phyloP scores from a whole-genome alignment of 2,888 invertebrate genomes.

The Tortricodes alternella region DNA sequence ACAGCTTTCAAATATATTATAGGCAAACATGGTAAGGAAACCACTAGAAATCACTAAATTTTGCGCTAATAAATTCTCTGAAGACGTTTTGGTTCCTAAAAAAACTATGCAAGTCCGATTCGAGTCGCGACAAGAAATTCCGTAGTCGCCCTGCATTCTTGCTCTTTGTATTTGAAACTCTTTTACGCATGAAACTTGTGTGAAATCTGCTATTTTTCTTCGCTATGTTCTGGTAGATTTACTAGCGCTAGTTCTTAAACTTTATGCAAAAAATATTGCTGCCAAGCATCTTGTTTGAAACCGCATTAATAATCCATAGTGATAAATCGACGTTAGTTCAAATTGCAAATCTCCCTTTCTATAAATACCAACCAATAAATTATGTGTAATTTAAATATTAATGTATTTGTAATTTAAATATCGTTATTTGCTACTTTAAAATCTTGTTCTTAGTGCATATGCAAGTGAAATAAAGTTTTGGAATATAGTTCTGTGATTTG shows the following conservation, averaged over 20 bases:
- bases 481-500: too few relatives aligned
- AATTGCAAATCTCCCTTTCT: too few relatives aligned
- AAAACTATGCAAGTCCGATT: slow-evolving; percentile 26
- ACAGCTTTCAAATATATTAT: not conserved
- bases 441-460: too few relatives aligned
- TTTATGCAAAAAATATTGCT: not conserved
- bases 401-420: too few relatives aligned
- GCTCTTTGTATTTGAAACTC: slow-evolving; percentile 21
- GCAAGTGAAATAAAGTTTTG: too few relatives aligned
- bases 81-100: slow-evolving; percentile 62
- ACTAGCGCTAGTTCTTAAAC: slow-evolving; percentile 4
- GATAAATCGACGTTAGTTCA: too few relatives aligned
- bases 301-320: too few relatives aligned
- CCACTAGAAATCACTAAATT: slow-evolving; percentile 48
- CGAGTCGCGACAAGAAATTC: slow-evolving; percentile 27
- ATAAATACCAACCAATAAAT: too few relatives aligned
- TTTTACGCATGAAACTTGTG: slow-evolving; percentile 23
- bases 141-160: slow-evolving; percentile 16
- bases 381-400: too few relatives aligned
- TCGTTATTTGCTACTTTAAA: too few relatives aligned
- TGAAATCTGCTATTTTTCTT: slow-evolving; percentile 12
- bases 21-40: not conserved
- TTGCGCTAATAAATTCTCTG: slow-evolving; percentile 71
- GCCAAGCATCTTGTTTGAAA: too few relatives aligned
- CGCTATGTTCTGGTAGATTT: slow-evolving; percentile 13